Evolutionary conservation across 2,797 vertebrate genomes (phyloP).

Genomic region (Melanogrammus aeglefinus): DNA sequence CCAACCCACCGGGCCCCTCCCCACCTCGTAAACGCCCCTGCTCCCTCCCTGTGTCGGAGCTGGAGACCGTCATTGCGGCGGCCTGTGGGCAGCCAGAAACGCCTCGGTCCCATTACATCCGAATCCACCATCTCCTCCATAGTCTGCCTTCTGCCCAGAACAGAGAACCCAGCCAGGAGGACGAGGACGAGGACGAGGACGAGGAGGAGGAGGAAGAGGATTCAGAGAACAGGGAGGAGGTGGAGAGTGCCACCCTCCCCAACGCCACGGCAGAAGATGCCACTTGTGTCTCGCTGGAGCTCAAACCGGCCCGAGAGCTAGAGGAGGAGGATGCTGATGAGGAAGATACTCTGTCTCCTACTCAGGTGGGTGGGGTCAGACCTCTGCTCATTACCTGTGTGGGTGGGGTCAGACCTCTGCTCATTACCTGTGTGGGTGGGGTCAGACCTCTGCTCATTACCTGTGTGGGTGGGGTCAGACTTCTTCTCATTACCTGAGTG

Average conservation of each 20-base stretch:
- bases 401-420: too few relatives aligned
- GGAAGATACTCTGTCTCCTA: constrained; percentile 58
- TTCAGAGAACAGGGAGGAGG: constrained; percentile 33
- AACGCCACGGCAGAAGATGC: constrained; percentile 34
- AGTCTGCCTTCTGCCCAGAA: constrained; percentile 85
- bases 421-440: too few relatives aligned
- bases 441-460: too few relatives aligned
- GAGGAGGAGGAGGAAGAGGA: constrained; percentile 65
- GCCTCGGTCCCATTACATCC: constrained; percentile 91
- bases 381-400: neutral
- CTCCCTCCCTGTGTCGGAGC: constrained; percentile 91
- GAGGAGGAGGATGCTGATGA: constrained; percentile 61
- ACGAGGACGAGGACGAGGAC: constrained; percentile 68
- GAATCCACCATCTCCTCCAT: constrained; percentile 93
- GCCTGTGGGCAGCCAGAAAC: constrained; percentile 90
- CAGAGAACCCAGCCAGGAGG: constrained; percentile 55
- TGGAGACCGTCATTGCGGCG: constrained; percentile 91
- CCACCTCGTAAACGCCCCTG: constrained; percentile 86
- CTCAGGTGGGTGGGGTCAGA: constrained; percentile 50
- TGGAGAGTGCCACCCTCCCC: constrained; percentile 11
- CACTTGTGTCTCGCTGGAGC: constrained; percentile 40
- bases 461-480: too few relatives aligned
- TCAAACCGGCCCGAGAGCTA: constrained; percentile 49
- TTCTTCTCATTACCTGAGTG: too few relatives aligned
- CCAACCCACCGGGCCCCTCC: constrained; percentile 59